phyloP scores from a whole-genome alignment of 2,888 invertebrate genomes.

The Sminthurides aquaticus region DNA sequence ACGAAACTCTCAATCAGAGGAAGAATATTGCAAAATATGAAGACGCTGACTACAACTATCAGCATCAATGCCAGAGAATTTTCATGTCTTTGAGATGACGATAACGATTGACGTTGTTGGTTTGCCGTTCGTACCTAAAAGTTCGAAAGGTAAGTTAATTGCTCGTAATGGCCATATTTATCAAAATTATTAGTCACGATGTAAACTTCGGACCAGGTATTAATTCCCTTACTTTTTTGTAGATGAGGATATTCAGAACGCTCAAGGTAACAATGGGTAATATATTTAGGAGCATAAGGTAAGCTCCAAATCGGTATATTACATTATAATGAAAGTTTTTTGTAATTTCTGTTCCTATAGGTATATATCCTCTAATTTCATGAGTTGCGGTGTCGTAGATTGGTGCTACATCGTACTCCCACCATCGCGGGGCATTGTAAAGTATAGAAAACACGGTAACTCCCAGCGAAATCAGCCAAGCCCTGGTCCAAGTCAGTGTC shows the following conservation, averaged over 20 bases:
- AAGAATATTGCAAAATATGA: slow-evolving; percentile 29
- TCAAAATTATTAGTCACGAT: background rate
- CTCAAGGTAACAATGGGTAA: slow-evolving; percentile 27
- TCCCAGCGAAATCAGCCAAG: slow-evolving; percentile 18
- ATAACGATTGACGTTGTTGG: slow-evolving; percentile 25
- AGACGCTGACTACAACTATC: slow-evolving; percentile 32
- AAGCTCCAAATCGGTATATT: slow-evolving; percentile 24
- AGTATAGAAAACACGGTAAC: slow-evolving; percentile 20
- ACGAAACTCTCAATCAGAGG: slow-evolving; percentile 22
- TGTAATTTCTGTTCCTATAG: slow-evolving; percentile 22
- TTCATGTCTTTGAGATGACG: slow-evolving; percentile 30
- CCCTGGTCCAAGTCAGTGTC: slow-evolving; percentile 19
- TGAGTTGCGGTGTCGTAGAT: slow-evolving; percentile 18
- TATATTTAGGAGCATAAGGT: slow-evolving; percentile 26
- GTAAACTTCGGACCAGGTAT: background rate
- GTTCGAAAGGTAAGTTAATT: background rate
- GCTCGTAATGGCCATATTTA: too few species aligned
- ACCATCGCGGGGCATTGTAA: slow-evolving; percentile 36
- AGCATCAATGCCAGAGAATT: slow-evolving; percentile 31
- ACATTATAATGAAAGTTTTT: slow-evolving; percentile 25
- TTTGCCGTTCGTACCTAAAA: slow-evolving; percentile 32
- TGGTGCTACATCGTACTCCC: slow-evolving; percentile 26
- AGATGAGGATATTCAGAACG: slow-evolving; percentile 34
- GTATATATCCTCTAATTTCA: slow-evolving; percentile 23
- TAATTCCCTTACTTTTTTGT: slow-evolving; percentile 26